Base-by-base conservation (phyloP, 2,888 invertebrate genomes). In the Agrotis exclamationis region DNA sequence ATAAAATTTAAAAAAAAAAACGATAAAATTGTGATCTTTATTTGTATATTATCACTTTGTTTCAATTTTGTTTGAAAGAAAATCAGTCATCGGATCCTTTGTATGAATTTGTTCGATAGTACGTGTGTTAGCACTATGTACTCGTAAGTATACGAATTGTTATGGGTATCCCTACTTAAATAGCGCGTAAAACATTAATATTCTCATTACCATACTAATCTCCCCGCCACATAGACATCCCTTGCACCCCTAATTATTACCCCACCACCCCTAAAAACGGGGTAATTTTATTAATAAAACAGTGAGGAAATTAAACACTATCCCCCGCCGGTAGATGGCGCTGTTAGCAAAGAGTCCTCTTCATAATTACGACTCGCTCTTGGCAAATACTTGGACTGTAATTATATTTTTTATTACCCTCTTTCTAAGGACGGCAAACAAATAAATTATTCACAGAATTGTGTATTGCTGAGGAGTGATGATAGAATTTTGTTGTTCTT, bases 221-320 rank as follows among this genome's bases (percentile, higher is more conserved):
- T 79, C 22, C 11, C 18, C 16, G 24, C 67, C 53, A 69, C 65
- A 73, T 53, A 80, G 68, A 70, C 44, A 53, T 44, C 63, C 85
- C 74, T 83, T 82, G 89, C 87, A 86, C 88, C 90, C 87, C 87
- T 91, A 88, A 93, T 93, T 91, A 93, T 93, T 90, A 90, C 92
- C 92, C 89, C 90, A 91, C 91, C 89, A 83, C 88, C 87, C 87
- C 82, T 87, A 90, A 92, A 92, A 95, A 94, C 93, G 91, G 92
- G 93, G 93, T 94, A 93, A 94, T 93, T 93, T 92, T 91, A 88
- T 87, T 91, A 90, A 94, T 94, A 93, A 93, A 93, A 93, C 91
- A 93, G 86, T 70, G 74, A 76, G 76, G 82, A 90, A 92, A 93
- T 92, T 90, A 91, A 92, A 92, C 81, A 89, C 89, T 86, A 89